Evolutionary conservation across 23 tunicate species (phyloP), one percentile per base, ranked within the genome.

Genomic region (Phallusia fumigata): DNA sequence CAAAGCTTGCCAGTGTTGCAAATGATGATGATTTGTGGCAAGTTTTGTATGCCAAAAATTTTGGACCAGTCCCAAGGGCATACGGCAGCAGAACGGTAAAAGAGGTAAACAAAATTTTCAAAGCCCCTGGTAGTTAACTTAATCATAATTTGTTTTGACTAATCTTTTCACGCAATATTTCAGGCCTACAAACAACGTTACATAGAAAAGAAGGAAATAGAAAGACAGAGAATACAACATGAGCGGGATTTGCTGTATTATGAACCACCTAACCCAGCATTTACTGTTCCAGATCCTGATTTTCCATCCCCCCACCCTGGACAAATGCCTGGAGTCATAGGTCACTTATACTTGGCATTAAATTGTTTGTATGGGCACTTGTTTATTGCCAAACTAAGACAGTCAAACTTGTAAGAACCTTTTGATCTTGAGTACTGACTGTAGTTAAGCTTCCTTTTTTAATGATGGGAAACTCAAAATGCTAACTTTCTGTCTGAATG

Each of bases 1-100:
- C 76, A 34, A 65, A 35, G 15, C 75, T 94, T 19, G 18, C 47
- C 0, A 64, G 82, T 64, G 53, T 89, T 36, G 53, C 86, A 33
- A 80, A 79, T 50, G 90, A 89, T 74, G 89, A 94, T 32, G 75
- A 73, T 73, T 79, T 94, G 64, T 94, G 98, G 98, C 65, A 77
- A 65, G 65, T 32, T n/a, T 73, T 94, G 65, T 89, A 76, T 80
- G 65, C 75, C 16, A 58, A 65, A 44, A 89, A 83, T 35, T 94
- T 94, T 53, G 33, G 33, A 15, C 31, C 91, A 16, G 65, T 58
- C 30, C 86, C 97, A 6, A 32, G 21, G 24, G 49, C 50, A 30
- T 21, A 35, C 8, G 30, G 18, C 15, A 44, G 26, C 31, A 16
- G n/a, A 5, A 58, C 87, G 15, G 87, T 90, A 88, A 92, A 87